phyloP scores from a whole-genome alignment of 2,113 vertebrate genomes.

The Corythaixoides concolor region DNA sequence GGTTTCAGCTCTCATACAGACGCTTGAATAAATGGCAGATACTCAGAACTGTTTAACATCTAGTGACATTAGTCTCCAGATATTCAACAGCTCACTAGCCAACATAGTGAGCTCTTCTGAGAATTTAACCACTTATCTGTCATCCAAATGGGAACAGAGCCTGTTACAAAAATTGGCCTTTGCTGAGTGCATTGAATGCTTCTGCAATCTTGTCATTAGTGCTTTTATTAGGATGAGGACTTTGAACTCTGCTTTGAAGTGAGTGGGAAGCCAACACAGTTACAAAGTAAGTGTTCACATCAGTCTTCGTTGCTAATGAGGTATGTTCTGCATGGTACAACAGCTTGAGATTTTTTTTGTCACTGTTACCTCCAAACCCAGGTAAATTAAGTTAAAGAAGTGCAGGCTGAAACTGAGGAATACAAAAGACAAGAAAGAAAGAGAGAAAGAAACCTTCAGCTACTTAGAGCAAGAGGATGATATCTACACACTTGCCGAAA shows the following conservation, averaged over 20 bases:
- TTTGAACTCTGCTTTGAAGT: conserved; percentile 6
- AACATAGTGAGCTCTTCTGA: not conserved
- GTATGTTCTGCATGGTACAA: not conserved
- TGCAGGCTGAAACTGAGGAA: not conserved
- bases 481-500: not conserved
- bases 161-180: not conserved
- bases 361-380: not conserved
- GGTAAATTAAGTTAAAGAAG: not conserved
- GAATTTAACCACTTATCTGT: not conserved
- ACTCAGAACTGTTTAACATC: not conserved
- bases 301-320: not conserved
- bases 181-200: not conserved
- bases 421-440: not conserved
- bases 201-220: not conserved
- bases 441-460: not conserved
- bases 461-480: not conserved
- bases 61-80: not conserved
- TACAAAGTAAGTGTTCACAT: not conserved
- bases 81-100: not conserved
- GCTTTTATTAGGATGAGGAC: not conserved
- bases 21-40: not conserved
- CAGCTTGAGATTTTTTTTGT: not conserved
- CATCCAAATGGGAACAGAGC: not conserved
- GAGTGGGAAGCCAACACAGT: not conserved
- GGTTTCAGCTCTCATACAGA: not conserved